Base-by-base conservation (phyloP, 2,113 vertebrate genomes). In the Corythoichthys intestinalis region DNA sequence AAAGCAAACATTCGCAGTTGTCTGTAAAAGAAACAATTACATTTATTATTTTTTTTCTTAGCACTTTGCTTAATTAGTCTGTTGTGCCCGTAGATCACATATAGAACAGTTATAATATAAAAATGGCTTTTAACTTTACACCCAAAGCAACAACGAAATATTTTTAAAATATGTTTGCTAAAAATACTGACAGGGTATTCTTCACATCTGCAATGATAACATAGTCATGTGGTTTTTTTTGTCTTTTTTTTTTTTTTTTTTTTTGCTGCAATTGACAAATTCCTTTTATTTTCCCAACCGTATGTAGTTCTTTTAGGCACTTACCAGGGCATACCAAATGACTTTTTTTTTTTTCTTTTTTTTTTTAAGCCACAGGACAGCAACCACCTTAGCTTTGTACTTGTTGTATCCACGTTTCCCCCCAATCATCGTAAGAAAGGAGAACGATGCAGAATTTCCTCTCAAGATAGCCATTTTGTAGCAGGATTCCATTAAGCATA, bases 111-210 rank as follows among this genome's bases (percentile, higher is more conserved):
- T 85, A 63, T 47, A 89, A 88, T 92, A 92, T 90, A 93, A 92
- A 92, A 93, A 92, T 91, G 88, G 91, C 90, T 91, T 93, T 90
- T 86, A 87, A 86, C 89, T 92, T 90, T 87, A 90, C 91, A 93
- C 87, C 87, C 90, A 92, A 93, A 93, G 91, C 91, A 92, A 90
- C 86, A 89, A 88, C 82, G 68, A 90, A 91, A 84, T 86, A 82
- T 86, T 74, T 82, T 88, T 86, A 88, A 90, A 90, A 90, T 85
- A 89, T 84, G 87, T 86, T 91, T 92, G 89, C 88, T 91, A 85
- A 91, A 91, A 92, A 91, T 89, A 89, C 88, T 87, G 86, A 86
- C 80, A 86, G 86, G 85, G 83, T 84, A 89, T 87, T 90, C 89
- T 37, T 74, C 88, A 90, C 83, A 88, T 88, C 84, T 85, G 85